Percentiles rank a stretch among this genome's conserved stretches.
Conservation (phyloP, 2,888 invertebrate genomes). For the Octodonta nipae region DNA sequence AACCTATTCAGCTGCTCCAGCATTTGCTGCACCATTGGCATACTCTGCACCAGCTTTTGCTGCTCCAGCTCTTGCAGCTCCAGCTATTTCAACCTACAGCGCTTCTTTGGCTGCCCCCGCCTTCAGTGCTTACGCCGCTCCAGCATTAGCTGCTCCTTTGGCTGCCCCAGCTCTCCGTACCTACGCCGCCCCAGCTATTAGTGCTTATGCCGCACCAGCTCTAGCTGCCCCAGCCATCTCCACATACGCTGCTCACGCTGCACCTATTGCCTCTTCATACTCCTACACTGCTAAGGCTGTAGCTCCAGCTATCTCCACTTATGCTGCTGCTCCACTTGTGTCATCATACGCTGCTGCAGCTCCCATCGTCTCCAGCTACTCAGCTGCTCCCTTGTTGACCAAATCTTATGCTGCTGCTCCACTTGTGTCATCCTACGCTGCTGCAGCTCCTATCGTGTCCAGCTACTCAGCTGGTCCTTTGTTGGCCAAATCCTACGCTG, state of each 20-base stretch:
- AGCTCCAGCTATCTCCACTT: constrained; percentile 43
- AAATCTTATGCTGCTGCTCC: constrained; percentile 26
- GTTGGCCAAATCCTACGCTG: too few species aligned
- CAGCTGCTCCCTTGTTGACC: too few species aligned
- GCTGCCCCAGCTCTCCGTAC: constrained; percentile 21
- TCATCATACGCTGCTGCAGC: constrained; percentile 42
- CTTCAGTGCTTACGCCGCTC: constrained; percentile 24
- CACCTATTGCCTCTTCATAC: constrained; percentile 30
- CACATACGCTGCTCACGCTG: constrained; percentile 24
- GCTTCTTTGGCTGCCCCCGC: constrained; percentile 26
- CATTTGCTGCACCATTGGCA: constrained; percentile 11
- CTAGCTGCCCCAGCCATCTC: constrained; percentile 29
- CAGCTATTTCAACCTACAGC: constrained; percentile 42
- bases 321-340: constrained; percentile 25
- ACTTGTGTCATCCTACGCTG: constrained; percentile 35
- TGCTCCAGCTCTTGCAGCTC: constrained; percentile 16
- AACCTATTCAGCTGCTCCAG: constrained; percentile 25
- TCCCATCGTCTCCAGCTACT: constrained; percentile 44
- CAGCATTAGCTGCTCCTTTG: constrained; percentile 18
- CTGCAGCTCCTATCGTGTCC: constrained; percentile 44
- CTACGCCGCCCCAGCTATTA: constrained; percentile 23
- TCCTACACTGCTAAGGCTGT: constrained; percentile 19
- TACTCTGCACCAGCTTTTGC: constrained; percentile 12
- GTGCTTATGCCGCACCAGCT: too few species aligned
- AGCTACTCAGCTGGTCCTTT: constrained; percentile 42